Evolutionary conservation across 2,888 invertebrate species (phyloP).

Genomic region (Homarus gammarus): DNA sequence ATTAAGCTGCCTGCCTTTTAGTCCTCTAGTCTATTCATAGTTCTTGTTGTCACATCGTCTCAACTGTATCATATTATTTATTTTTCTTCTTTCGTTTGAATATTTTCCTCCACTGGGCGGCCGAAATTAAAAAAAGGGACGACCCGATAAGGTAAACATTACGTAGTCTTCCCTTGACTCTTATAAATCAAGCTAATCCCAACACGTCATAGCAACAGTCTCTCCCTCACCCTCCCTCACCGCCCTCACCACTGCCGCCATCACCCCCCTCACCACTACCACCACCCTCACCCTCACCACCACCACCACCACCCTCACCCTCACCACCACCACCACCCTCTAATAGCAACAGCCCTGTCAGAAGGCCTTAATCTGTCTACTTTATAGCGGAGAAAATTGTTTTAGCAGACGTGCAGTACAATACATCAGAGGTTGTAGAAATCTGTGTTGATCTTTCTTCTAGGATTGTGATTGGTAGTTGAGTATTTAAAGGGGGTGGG

Average conservation of each 20-base stretch:
- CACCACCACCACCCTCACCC: too few species aligned
- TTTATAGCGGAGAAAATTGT: conserved; percentile 16
- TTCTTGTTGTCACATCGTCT: background rate
- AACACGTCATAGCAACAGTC: conserved; percentile 32
- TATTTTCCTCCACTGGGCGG: background rate
- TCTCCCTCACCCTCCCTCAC: too few species aligned
- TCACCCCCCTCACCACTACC: too few species aligned
- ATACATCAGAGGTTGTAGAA: background rate
- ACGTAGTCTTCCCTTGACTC: conserved; percentile 26
- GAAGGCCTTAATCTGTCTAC: conserved; percentile 11
- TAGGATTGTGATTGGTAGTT: background rate
- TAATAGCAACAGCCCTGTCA: conserved; percentile 40
- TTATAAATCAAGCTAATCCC: conserved; percentile 63
- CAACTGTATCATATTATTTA: too few species aligned
- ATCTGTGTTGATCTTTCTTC: too few species aligned
- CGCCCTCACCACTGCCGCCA: too few species aligned
- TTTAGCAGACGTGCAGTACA: conserved; percentile 9
- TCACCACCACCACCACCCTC: conserved; percentile 30
- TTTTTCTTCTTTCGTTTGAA: too few species aligned
- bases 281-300: too few species aligned
- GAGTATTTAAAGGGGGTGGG: background rate
- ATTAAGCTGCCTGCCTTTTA: background rate
- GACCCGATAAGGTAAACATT: conserved; percentile 56
- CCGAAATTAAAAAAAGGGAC: conserved; percentile 46
- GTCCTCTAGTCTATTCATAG: background rate